Percentiles rank a stretch among this genome's conserved stretches.
These are phyloP conservation scores for Dipodomys stephensi DNA, from an alignment of 2,113 vertebrate species.

Conservation along the genomic window DNA sequence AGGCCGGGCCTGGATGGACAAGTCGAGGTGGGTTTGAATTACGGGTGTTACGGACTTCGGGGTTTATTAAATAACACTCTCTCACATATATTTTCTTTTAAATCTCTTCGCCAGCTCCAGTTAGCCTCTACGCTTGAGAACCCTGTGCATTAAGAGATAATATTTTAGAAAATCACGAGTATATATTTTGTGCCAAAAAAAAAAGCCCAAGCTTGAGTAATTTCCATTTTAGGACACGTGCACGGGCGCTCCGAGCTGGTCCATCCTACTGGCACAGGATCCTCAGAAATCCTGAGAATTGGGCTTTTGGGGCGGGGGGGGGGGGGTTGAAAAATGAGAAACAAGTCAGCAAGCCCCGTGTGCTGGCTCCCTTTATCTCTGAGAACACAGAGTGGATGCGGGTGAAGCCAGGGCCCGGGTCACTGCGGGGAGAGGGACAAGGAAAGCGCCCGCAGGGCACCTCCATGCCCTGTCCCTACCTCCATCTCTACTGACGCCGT, in stretches of 20 bases:
- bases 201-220: constrained; percentile 70
- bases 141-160: constrained; percentile 80
- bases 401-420: neutral
- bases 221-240: constrained; percentile 80
- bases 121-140: constrained; percentile 72
- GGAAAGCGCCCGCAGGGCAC: accelerated
- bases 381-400: accelerated
- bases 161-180: constrained; percentile 80
- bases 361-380: neutral
- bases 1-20: neutral
- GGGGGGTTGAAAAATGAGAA: no score
- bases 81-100: constrained; percentile 77
- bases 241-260: constrained; percentile 76
- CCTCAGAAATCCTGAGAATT: constrained; percentile 27
- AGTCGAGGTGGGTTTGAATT: constrained; percentile 36
- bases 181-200: constrained; percentile 75
- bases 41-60: constrained; percentile 56
- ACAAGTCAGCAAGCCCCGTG: no score
- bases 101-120: constrained; percentile 70
- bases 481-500: neutral
- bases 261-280: constrained; percentile 60
- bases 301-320: accelerated
- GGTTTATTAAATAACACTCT: constrained; percentile 81
- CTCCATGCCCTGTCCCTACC: neutral
- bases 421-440: neutral